Percentiles rank a stretch among this genome's conserved stretches.
These are phyloP conservation scores for Barbus barbus DNA, from an alignment of 2,113 vertebrate species.

Conservation along the genomic window DNA sequence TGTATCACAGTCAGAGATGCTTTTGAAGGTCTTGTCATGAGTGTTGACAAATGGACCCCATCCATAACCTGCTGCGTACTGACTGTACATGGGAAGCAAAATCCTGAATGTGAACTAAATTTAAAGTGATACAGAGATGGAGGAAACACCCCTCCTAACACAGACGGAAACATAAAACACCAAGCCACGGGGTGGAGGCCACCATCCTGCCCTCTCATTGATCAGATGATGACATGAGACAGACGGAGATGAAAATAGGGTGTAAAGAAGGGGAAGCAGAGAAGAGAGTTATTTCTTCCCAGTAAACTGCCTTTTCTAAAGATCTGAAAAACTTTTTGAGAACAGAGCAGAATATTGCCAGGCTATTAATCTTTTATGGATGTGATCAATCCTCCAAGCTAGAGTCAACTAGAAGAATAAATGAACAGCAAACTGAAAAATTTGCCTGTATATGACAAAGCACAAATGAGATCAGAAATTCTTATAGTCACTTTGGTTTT, in stretches of 20 bases:
- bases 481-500: background rate
- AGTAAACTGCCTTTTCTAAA: background rate
- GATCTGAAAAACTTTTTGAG: background rate
- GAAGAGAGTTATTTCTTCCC: background rate
- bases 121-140: constrained; percentile 19
- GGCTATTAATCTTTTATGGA: background rate
- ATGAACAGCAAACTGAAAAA: background rate
- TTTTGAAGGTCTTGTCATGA: constrained; percentile 23
- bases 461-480: background rate
- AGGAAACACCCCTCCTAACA: constrained; percentile 19
- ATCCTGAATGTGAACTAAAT: background rate
- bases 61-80: constrained; percentile 29
- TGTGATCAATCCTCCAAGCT: background rate
- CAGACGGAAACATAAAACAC: constrained; percentile 47
- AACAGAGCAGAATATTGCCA: background rate
- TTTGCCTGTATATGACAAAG: background rate
- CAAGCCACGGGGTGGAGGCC: constrained; percentile 43
- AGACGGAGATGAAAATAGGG: constrained; percentile 22
- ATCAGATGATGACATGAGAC: constrained; percentile 49
- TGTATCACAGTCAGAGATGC: background rate
- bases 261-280: background rate
- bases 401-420: background rate
- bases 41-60: constrained; percentile 38
- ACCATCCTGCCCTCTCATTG: constrained; percentile 47
- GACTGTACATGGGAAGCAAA: constrained; percentile 31